Conservation (phyloP, 2,888 invertebrate species). For the Nemurella pictetii region DNA sequence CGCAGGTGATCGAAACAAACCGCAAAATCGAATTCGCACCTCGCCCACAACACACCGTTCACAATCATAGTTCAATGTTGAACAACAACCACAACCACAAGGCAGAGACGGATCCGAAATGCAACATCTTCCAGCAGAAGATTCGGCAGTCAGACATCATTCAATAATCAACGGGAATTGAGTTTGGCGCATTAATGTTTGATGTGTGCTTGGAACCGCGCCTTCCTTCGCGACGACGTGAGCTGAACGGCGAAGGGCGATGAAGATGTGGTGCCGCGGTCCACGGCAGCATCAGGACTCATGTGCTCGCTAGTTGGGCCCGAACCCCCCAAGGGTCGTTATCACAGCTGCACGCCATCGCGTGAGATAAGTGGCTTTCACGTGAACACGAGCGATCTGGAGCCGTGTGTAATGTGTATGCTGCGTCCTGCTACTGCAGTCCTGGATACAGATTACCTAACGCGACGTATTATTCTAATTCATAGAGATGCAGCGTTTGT, state of each 20-base stretch:
- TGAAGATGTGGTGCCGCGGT: constrained; percentile 19
- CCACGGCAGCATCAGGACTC: background rate
- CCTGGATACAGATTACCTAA: background rate
- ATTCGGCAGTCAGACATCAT: constrained; percentile 8
- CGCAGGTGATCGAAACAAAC: no score
- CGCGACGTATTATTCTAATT: background rate
- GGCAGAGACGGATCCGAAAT: background rate
- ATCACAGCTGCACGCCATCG: background rate
- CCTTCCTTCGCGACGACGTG: background rate
- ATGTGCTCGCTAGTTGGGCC: background rate
- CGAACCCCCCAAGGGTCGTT: background rate
- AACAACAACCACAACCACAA: background rate
- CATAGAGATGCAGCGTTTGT: background rate
- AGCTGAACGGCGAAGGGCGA: background rate
- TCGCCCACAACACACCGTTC: no score
- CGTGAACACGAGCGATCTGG: background rate
- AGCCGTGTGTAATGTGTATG: no score
- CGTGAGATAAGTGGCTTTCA: constrained; percentile 2
- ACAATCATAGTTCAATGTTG: no score
- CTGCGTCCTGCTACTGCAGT: background rate
- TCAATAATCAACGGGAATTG: constrained; percentile 33
- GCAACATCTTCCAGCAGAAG: background rate
- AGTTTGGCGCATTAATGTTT: constrained; percentile 38
- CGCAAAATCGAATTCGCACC: no score
- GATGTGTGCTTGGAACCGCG: constrained; percentile 28